Evolutionary conservation across 2,113 vertebrate species (phyloP), one percentile per base, ranked within the genome.

Genomic region (Rafetus swinhoei): DNA sequence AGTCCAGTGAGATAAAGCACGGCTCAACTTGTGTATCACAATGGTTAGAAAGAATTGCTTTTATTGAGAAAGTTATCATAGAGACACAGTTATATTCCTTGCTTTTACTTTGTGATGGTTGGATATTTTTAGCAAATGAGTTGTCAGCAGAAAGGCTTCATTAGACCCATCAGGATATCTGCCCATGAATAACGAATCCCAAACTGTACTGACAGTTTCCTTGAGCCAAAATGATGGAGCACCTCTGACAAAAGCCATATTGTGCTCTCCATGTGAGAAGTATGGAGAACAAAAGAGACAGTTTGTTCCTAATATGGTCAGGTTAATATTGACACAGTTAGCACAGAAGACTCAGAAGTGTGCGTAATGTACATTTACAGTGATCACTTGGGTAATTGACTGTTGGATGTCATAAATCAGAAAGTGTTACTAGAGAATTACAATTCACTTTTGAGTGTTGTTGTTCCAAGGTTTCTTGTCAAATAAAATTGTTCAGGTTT

Each of bases 81-180:
- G 87, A 92, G 88, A 93, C 97, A 95, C 29, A 95, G 82, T 88
- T 60, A 85, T 95, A 97, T 94, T 97, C 85, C 93, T 96, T 97
- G 97, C 96, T 98, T 97, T 95, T 97, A 96, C 96, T 98, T 98
- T 97, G 96, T 94, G 96, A 96, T 95, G 97, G 96, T 97, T 98
- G 98, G 98, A 97, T 99, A 98, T 99, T 99, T 99, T 98, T 99
- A 99, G 99, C 98, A 98, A 98, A 98, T 97, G 98, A 98, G 97
- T 98, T 98, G 98, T 98, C 98, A 98, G 98, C 98, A 98, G 98
- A 99, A 99, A 99, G 98, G 98, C 98, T 98, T 99, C 98, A 99
- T 99, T 99, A 98, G 98, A 99, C 99, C 98, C 99, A 99, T 99
- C 99, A 98, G 99, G 99, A 97, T 98, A 98, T 99, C 99, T 97